Percentiles rank a stretch among this genome's conserved stretches.
Conservation (phyloP, 2,113 vertebrate genomes). For the Hemibagrus wyckioides region DNA sequence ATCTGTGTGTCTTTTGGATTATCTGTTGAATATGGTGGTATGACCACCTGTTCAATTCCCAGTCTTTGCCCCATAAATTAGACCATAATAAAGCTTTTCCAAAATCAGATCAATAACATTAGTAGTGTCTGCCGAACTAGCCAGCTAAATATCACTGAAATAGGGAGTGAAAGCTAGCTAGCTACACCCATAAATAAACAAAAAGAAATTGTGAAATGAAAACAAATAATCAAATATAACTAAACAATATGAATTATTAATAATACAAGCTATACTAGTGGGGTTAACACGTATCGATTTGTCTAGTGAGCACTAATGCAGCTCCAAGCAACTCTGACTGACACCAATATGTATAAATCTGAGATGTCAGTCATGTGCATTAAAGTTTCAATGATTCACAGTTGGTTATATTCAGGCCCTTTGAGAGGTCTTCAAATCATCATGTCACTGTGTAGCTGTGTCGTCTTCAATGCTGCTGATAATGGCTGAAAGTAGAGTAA, state of each 20-base stretch:
- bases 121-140: too few species aligned
- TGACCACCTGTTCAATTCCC: too few species aligned
- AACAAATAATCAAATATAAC: too few species aligned
- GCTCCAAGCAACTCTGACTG: neutral
- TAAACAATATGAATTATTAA: neutral
- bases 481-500: neutral
- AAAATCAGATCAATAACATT: too few species aligned
- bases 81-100: too few species aligned
- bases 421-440: neutral
- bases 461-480: neutral
- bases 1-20: neutral
- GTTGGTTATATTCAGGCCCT: neutral
- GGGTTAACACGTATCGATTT: too few species aligned
- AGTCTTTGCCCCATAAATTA: neutral
- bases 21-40: neutral
- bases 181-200: too few species aligned
- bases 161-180: too few species aligned
- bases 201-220: too few species aligned
- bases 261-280: too few species aligned
- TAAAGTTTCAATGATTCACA: neutral
- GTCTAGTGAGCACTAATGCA: too few species aligned
- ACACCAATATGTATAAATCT: neutral
- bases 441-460: neutral
- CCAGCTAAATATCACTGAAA: too few species aligned
- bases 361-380: neutral